Conservation (phyloP, 2,113 vertebrate genomes). For the Antechinus flavipes region DNA sequence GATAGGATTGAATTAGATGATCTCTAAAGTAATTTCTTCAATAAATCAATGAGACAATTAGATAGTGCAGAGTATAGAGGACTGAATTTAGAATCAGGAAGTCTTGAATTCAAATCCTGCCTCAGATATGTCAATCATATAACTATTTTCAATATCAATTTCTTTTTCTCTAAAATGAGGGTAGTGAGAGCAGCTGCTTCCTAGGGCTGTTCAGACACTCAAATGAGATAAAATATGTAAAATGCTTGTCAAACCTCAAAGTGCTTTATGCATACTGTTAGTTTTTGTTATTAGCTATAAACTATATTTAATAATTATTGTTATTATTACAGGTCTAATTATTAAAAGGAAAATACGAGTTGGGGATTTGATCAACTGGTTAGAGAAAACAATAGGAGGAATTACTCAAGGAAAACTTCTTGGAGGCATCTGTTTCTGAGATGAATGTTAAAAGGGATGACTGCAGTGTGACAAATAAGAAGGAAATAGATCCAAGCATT, state of each 20-base stretch:
- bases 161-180: no score
- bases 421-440: not conserved
- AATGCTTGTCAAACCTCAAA: constrained; percentile 34
- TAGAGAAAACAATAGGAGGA: not conserved
- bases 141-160: no score
- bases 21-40: no score
- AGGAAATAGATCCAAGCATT: not conserved
- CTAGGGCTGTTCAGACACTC: constrained; percentile 7
- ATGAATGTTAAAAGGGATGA: not conserved
- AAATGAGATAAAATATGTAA: constrained; percentile 37
- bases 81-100: no score
- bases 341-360: no score
- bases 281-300: constrained; percentile 21
- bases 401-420: not conserved
- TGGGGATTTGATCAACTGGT: not conserved
- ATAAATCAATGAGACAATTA: no score
- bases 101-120: no score
- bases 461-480: no score
- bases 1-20: no score
- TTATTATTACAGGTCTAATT: no score
- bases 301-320: not conserved
- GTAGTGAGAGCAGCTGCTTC: not conserved
- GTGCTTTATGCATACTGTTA: constrained; percentile 27
- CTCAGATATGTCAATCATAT: no score
- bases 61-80: no score